Base-by-base conservation (phyloP, 1,140 invertebrate species). In the Brachionus paranguensis region DNA sequence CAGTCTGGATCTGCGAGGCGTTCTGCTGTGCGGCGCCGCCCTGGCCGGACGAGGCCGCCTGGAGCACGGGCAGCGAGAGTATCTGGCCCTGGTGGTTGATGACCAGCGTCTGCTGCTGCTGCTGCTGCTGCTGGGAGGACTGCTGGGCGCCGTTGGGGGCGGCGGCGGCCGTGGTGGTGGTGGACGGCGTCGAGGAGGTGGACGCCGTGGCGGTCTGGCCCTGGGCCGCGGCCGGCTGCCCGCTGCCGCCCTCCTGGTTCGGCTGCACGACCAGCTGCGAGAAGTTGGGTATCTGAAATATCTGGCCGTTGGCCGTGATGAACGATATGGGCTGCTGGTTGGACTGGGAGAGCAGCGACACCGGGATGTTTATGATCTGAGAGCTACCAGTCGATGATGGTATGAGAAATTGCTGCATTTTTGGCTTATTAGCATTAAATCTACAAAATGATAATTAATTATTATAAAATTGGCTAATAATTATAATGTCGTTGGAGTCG, bases 331-430 rank as follows among this genome's bases (percentile, higher is more conserved):
- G 78, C 53, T 81, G 78, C 43, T 81, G 78, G 24, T 81, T 81
- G 17, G 53, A 41, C 37, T 81, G 78, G 20, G 78, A 81, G 17
- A 81, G 41, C 41, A 81, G 43, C 24, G 50, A 64, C n/a, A 81
- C 53, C 5, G 78, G 78, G 17, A 81, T 81, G n/a, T 81, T 81
- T 60, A 81, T 81, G 12, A 81, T 68, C 60, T 81, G 78, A 20
- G 78, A 68, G n/a, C 37, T 45, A 60, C 78, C 78, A 76, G 72
- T 76, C 72, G 72, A 76, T 33, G 78, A 81, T 60, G 78, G 78
- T 81, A 81, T 60, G 8, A 81, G 33, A 47, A 81, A 81, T 68
- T 81, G 78, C 43, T 81, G 78, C 78, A 81, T 81, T 76, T 27
- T 76, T 76, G n/a, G 12, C 41, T 76, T 50, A 37, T 37, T 37